Base-by-base conservation (phyloP, 1,140 invertebrate species). In the Patella vulgata region DNA sequence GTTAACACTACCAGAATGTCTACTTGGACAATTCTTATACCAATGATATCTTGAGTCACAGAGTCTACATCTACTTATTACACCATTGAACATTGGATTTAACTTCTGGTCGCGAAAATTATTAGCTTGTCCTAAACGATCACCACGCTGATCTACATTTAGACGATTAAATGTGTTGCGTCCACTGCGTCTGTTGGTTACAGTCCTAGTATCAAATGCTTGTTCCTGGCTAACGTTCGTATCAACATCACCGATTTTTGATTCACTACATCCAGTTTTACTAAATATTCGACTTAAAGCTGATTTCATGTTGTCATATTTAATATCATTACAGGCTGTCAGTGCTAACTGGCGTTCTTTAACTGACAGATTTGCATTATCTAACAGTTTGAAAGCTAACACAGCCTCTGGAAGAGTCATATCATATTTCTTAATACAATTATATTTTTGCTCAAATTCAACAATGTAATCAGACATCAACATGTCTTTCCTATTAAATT, bases 341-440 rank as follows among this genome's bases (percentile, higher is more conserved):
- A 65, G 52, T 19, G 58, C 62, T n/a, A 65, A 46, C 28, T 66
- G 62, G 46, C 48, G 48, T 19, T 69, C 63, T 57, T 52, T 36
- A 11, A 30, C 14, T 3, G 43, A 44, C 23, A 64, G 27, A 25
- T 33, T 55, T 39, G 62, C 56, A 55, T 56, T 56, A 36, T 68
- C 66, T 19, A 68, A 43, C 11, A 65, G 30, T 9, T 63, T 65
- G 47, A 69, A 69, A 17, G 61, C 60, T 31, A 65, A 31, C 3
- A 64, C 28, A 30, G 62, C 55, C 11, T 65, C 56, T 9, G 62
- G 66, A 14, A 68, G 47, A 23, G 0, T 17, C 66, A 64, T 64
- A 12, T 68, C 47, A 56, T 52, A 48, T 42, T 60, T 64, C 39
- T 55, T 55, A 40, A 47, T 40, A 21, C 48, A 31, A 19, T 57